Percentiles rank a stretch among this genome's conserved stretches.
Evolutionary conservation across 2,797 vertebrate species (phyloP).

Genomic region (Siniperca undulata): DNA sequence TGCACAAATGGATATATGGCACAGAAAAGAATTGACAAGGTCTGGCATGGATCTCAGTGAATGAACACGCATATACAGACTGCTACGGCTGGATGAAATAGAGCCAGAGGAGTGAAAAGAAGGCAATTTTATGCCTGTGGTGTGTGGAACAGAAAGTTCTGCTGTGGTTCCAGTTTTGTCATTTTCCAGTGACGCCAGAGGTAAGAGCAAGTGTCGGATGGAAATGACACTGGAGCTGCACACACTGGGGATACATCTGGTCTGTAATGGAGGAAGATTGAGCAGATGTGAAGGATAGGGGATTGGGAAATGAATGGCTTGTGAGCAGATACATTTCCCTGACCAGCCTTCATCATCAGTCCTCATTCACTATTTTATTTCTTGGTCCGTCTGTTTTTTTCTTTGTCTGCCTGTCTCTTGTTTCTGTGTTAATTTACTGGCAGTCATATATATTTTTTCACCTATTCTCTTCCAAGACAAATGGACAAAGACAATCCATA

Average conservation of each 20-base stretch:
- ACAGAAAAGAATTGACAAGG: conserved; percentile 52
- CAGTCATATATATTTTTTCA: conserved; percentile 48
- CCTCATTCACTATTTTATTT: conserved; percentile 70
- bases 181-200: conserved; percentile 74
- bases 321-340: conserved; percentile 67
- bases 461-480: conserved; percentile 23
- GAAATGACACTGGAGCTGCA: conserved; percentile 70
- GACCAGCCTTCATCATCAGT: conserved; percentile 62
- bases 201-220: conserved; percentile 68
- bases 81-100: conserved; percentile 49
- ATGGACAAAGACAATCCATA: conserved; percentile 14
- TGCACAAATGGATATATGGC: conserved; percentile 18
- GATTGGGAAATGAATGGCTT: conserved; percentile 78
- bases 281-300: conserved; percentile 73
- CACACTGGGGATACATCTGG: conserved; percentile 60
- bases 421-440: conserved; percentile 27
- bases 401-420: conserved; percentile 27
- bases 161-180: conserved; percentile 70
- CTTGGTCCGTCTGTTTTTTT: conserved; percentile 50
- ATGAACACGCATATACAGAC: conserved; percentile 48
- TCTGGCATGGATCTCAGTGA: conserved; percentile 50
- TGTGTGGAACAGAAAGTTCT: conserved; percentile 74
- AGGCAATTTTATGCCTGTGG: conserved; percentile 68
- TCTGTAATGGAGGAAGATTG: conserved; percentile 75
- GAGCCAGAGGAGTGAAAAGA: conserved; percentile 67